These are phyloP conservation scores for Anoplolepis gracilipes DNA, from an alignment of 1,140 invertebrate species.

Conservation along the genomic window DNA sequence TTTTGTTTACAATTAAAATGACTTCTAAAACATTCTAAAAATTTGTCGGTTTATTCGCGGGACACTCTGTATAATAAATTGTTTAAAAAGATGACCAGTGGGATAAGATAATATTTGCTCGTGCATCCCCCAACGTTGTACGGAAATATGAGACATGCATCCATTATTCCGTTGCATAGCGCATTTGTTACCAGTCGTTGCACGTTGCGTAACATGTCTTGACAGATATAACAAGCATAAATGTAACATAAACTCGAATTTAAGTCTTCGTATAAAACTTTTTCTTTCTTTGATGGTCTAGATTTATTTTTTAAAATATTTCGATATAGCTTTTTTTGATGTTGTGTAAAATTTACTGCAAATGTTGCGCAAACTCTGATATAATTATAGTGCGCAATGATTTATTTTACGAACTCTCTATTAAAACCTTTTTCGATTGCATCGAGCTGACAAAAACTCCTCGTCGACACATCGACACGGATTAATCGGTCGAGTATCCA, in stretches of 20 bases:
- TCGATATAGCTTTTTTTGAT: not conserved
- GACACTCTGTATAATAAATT: constrained; percentile 1
- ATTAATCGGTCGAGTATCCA: constrained; percentile 48
- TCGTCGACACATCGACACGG: constrained; percentile 43
- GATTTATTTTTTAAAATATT: not conserved
- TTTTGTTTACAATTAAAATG: too few relatives aligned
- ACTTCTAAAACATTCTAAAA: too few relatives aligned
- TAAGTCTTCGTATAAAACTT: not conserved
- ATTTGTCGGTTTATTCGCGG: too few relatives aligned
- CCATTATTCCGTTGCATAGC: not conserved
- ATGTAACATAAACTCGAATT: not conserved
- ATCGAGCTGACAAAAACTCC: constrained; percentile 42
- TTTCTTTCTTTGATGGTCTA: not conserved
- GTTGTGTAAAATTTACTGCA: not conserved
- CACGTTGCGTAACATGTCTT: not conserved
- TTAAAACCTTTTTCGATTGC: constrained; percentile 42
- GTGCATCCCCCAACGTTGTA: not conserved
- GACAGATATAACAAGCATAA: not conserved
- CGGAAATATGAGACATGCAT: not conserved
- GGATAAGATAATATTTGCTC: constrained; percentile 26
- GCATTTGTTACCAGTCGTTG: not conserved
- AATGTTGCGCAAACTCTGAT: not conserved
- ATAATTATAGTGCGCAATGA: constrained; percentile 45
- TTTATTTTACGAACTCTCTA: constrained; percentile 36
- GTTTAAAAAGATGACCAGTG: constrained; percentile 12